Conservation (phyloP, 2,888 invertebrate genomes). For the Stenodera caucasica region DNA sequence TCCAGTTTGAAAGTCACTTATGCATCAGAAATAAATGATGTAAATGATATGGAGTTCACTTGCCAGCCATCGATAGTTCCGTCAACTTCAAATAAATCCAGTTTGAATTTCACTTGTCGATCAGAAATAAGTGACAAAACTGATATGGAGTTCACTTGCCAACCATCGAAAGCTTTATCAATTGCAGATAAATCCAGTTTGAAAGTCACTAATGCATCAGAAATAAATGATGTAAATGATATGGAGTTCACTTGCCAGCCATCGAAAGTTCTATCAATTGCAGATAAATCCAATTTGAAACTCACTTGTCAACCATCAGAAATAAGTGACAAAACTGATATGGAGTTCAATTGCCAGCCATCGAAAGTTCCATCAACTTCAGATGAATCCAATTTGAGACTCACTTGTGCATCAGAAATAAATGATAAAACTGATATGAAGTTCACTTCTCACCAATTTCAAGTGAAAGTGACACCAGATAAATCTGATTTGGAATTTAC, state of each 20-base stretch:
- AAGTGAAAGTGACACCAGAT: background rate
- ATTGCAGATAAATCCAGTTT: slow-evolving; percentile 11
- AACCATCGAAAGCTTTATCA: background rate
- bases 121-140: background rate
- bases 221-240: background rate
- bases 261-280: background rate
- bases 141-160: background rate
- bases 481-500: background rate
- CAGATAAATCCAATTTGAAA: background rate
- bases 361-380: background rate
- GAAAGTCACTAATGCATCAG: slow-evolving; percentile 23
- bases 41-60: no score
- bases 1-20: background rate
- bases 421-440: background rate
- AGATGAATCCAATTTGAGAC: background rate
- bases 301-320: background rate
- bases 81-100: background rate
- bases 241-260: slow-evolving; percentile 9
- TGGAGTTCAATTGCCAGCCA: no score
- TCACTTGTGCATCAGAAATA: background rate
- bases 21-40: no score
- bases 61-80: no score
- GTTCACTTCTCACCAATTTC: background rate
- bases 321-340: no score
- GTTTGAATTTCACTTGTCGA: background rate